Evolutionary conservation across 2,113 vertebrate genomes (phyloP).

Genomic region (Sardina pilchardus): DNA sequence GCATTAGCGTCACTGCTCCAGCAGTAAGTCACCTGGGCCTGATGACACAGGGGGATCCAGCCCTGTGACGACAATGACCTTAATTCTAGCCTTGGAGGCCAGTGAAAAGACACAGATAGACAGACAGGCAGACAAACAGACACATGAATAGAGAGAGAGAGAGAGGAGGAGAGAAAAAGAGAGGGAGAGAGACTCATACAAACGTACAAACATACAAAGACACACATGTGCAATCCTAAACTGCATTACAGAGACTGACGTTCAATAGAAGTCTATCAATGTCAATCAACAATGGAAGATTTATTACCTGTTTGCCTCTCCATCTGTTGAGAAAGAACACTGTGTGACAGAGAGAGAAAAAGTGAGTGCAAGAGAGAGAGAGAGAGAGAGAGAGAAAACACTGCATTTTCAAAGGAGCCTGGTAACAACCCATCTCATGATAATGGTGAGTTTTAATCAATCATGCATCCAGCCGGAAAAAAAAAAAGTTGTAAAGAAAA

Average conservation of each 20-base stretch:
- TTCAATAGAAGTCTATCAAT: background rate
- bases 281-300: background rate
- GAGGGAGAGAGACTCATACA: background rate
- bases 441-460: background rate
- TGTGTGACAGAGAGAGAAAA: background rate
- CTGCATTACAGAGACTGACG: background rate
- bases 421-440: background rate
- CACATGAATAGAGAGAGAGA: background rate
- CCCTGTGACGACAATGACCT: background rate
- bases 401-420: background rate
- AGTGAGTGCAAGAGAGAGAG: background rate
- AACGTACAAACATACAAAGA: background rate
- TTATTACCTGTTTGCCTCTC: background rate
- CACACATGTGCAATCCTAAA: background rate
- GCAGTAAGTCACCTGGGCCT: background rate
- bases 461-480: background rate
- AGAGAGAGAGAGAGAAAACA: background rate
- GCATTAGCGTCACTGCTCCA: background rate
- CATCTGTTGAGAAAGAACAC: background rate
- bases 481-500: background rate
- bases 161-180: no score
- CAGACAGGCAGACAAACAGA: background rate
- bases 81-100: background rate
- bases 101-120: background rate
- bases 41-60: background rate